phyloP scores from a whole-genome alignment of 2,113 vertebrate species.

The Verasper variegatus region DNA sequence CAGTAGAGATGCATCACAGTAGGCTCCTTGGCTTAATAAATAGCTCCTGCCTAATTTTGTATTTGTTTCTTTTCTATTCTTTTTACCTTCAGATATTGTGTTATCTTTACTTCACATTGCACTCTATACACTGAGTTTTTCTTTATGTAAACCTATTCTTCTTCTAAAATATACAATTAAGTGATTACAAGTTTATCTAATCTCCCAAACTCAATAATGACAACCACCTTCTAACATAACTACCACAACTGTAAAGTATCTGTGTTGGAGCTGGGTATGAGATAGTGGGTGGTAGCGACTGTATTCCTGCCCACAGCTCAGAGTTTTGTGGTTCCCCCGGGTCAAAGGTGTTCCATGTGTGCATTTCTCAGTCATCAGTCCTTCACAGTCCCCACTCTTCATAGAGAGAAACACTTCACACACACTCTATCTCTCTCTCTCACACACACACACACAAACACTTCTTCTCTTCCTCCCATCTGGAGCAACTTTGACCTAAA shows the following conservation, averaged over 20 bases:
- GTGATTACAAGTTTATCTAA: slow-evolving; percentile 6
- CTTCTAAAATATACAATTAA: slow-evolving; percentile 3
- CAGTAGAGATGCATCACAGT: no score
- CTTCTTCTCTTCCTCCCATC: slow-evolving; percentile 62
- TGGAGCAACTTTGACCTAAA: slow-evolving; percentile 66
- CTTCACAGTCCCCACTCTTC: slow-evolving; percentile 57
- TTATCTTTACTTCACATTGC: background rate
- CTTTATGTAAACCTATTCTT: background rate
- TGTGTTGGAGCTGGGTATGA: slow-evolving; percentile 20
- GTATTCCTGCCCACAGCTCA: slow-evolving; percentile 33
- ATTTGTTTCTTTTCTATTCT: no score
- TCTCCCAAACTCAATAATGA: slow-evolving; percentile 3
- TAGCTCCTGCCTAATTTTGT: no score
- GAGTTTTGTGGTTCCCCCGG: slow-evolving; percentile 45
- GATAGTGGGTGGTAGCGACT: slow-evolving; percentile 10
- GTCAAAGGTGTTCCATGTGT: slow-evolving; percentile 70
- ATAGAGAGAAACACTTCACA: slow-evolving; percentile 52
- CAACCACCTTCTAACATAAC: slow-evolving; percentile 4
- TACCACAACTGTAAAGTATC: background rate
- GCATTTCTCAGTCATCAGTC: slow-evolving; percentile 68
- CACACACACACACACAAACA: slow-evolving; percentile 9
- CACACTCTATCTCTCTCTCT: slow-evolving; percentile 10
- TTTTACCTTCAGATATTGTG: no score
- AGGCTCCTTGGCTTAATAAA: no score
- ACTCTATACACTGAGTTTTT: background rate